Conservation (phyloP, 2,888 invertebrate species). For the Machimus atricapillus region DNA sequence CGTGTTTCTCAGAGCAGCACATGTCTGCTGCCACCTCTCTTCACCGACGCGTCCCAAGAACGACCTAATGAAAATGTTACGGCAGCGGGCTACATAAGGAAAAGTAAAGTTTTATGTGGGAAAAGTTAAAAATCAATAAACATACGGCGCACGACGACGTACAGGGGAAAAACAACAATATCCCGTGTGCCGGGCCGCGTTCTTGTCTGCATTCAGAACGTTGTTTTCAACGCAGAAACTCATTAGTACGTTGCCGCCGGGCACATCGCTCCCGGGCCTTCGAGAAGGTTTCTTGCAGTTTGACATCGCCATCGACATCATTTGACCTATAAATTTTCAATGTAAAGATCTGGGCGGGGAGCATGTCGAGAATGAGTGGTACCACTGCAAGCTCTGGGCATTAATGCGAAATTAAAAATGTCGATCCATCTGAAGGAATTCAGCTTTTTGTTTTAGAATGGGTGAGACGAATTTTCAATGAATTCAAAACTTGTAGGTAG, state of each 20-base stretch:
- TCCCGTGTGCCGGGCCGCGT: background rate
- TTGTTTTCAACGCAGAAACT: conserved; percentile 17
- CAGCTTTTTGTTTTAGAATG: background rate
- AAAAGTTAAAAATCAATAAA: background rate
- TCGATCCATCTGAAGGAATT: background rate
- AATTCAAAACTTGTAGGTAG: too few relatives aligned
- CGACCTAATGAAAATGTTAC: background rate
- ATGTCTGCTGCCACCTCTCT: background rate
- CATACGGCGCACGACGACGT: background rate
- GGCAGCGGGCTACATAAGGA: background rate
- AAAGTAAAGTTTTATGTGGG: background rate
- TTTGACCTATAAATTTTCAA: background rate
- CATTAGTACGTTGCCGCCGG: background rate
- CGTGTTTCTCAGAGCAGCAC: background rate
- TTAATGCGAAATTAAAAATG: background rate
- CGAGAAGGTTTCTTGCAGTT: background rate
- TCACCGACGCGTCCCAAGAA: background rate
- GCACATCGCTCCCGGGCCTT: background rate
- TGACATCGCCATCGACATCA: background rate
- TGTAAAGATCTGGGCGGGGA: background rate
- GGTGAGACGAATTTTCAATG: background rate
- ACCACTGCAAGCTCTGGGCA: background rate
- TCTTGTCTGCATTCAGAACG: background rate
- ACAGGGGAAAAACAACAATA: background rate
- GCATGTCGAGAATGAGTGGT: background rate